phyloP scores from a whole-genome alignment of 2,113 vertebrate species.

The Chelonoidis abingdonii region DNA sequence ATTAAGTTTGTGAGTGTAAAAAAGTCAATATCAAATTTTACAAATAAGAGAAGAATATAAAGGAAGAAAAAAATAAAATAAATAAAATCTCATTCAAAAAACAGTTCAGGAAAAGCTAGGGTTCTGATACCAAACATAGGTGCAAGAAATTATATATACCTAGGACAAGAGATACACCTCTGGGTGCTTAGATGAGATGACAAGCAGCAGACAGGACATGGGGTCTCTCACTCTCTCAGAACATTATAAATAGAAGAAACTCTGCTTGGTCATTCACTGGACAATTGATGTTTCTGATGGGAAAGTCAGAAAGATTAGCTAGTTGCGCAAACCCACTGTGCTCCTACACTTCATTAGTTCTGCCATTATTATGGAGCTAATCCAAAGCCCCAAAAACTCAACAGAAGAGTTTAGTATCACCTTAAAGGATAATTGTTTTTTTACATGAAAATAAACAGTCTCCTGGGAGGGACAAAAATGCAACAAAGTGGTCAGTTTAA shows the following conservation, averaged over 20 bases:
- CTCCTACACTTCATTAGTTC: not conserved
- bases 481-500: not conserved
- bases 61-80: accelerated
- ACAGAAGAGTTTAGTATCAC: not conserved
- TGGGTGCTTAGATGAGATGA: not conserved
- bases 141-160: not conserved
- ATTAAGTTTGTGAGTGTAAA: not conserved
- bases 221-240: not conserved
- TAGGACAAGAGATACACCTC: not conserved
- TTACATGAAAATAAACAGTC: not conserved
- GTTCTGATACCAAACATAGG: not conserved
- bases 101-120: not conserved
- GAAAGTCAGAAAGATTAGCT: not conserved
- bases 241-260: not conserved
- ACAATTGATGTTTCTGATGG: not conserved
- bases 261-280: not conserved
- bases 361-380: not conserved
- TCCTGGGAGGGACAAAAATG: not conserved
- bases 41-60: not conserved
- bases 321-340: not conserved
- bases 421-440: accelerated
- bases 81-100: not conserved
- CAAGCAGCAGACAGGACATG: not conserved
- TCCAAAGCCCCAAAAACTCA: not conserved
- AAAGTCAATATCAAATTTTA: not conserved